Evolutionary conservation across 1,140 invertebrate species (phyloP).

Genomic region (Lepidurus packardi): DNA sequence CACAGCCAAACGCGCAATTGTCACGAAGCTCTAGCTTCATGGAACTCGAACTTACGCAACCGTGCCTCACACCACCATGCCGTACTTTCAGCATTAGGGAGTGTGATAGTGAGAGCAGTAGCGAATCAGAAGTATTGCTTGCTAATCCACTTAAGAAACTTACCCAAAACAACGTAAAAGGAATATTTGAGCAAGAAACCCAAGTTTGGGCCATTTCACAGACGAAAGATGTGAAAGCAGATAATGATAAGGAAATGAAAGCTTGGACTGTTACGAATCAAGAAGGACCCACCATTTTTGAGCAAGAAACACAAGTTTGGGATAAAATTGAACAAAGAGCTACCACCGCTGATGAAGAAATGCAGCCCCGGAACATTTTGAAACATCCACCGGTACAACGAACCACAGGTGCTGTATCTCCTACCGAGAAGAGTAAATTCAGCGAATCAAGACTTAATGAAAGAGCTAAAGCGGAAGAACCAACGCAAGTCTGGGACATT

Average conservation of each 20-base stretch:
- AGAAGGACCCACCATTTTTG: not conserved
- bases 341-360: not conserved
- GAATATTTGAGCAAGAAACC: not conserved
- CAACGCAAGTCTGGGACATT: not conserved
- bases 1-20: too few relatives aligned
- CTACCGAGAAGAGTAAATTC: too few relatives aligned
- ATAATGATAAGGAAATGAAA: not conserved
- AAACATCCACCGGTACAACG: not conserved
- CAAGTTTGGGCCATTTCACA: not conserved
- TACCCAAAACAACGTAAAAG: not conserved
- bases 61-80: too few relatives aligned
- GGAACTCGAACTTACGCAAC: too few relatives aligned
- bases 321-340: not conserved
- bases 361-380: not conserved
- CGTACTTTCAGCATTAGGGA: not conserved
- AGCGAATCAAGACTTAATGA: not conserved
- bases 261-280: not conserved
- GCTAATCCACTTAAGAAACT: not conserved
- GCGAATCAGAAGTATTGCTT: not conserved
- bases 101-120: not conserved
- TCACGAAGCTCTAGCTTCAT: too few relatives aligned
- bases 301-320: not conserved
- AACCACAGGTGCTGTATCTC: too few relatives aligned
- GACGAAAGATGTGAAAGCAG: not conserved
- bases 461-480: not conserved